A percentile compares a stretch with the other conserved stretches of the same genome.
These are phyloP conservation scores for Pollenia labialis DNA, from an alignment of 2,888 invertebrate species.

Conservation along the genomic window DNA sequence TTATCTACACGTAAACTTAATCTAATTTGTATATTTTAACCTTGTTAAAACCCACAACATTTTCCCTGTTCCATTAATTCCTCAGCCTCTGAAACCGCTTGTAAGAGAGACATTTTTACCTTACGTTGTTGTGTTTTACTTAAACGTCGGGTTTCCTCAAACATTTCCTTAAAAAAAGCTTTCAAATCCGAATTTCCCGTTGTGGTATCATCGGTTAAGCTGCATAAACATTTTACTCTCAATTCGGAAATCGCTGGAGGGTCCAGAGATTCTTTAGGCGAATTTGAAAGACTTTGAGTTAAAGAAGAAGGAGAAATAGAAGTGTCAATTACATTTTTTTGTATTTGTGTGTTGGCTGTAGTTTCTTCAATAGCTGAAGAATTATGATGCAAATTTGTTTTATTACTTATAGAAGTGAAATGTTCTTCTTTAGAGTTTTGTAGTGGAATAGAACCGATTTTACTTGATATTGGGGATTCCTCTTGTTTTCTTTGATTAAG, in stretches of 20 bases:
- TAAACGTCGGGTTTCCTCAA: constrained; percentile 66
- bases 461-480: neutral
- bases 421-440: neutral
- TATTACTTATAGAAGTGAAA: no score
- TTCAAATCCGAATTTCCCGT: constrained; percentile 48
- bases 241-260: constrained; percentile 25
- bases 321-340: neutral
- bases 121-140: constrained; percentile 65
- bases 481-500: neutral
- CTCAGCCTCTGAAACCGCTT: constrained; percentile 73
- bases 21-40: neutral
- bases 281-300: neutral
- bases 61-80: constrained; percentile 68
- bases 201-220: constrained; percentile 40
- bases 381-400: neutral
- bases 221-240: constrained; percentile 73
- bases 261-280: neutral
- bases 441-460: neutral
- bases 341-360: neutral
- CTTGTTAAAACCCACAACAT: constrained; percentile 60
- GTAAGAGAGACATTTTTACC: constrained; percentile 71
- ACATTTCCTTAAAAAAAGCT: constrained; percentile 72
- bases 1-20: no score
- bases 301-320: neutral
- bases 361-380: neutral